A percentile compares a stretch with the other conserved stretches of the same genome.
phyloP scores from a whole-genome alignment of 2,888 invertebrate genomes.

The Dyspetes luteomarginatus region DNA sequence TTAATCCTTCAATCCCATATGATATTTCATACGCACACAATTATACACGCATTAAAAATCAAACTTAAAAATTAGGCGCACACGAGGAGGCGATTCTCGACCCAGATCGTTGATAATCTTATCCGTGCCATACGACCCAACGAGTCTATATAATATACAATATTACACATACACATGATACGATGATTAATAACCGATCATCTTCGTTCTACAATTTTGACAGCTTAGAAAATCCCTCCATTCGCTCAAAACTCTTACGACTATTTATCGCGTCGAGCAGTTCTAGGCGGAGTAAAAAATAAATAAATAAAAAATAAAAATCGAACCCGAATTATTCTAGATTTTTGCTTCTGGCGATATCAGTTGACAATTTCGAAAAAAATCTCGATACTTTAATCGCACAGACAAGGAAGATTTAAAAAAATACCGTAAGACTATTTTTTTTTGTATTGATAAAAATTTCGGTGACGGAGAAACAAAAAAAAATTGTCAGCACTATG shows the following conservation, averaged over 20 bases:
- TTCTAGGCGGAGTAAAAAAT: no score
- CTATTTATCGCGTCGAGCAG: no score
- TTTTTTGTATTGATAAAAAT: constrained; percentile 13
- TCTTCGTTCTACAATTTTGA: background rate
- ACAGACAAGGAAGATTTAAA: no score
- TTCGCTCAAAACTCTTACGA: background rate
- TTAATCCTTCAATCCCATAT: background rate
- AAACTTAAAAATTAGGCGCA: background rate
- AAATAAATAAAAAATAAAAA: no score
- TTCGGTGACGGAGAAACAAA: background rate
- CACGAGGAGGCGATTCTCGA: background rate
- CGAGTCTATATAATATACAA: no score
- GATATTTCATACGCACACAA: background rate
- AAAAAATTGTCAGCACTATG: constrained; percentile 23
- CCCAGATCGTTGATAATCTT: constrained; percentile 37
- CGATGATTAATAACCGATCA: constrained; percentile 47
- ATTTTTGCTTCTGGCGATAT: no score
- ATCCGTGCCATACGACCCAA: background rate
- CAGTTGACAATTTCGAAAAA: no score
- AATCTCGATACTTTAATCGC: no score
- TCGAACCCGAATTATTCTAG: no score
- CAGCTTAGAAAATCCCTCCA: background rate
- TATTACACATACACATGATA: background rate
- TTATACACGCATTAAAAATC: background rate
- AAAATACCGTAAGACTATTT: no score